phyloP scores from a whole-genome alignment of 2,888 invertebrate species.

The Acanthosoma haemorrhoidale region DNA sequence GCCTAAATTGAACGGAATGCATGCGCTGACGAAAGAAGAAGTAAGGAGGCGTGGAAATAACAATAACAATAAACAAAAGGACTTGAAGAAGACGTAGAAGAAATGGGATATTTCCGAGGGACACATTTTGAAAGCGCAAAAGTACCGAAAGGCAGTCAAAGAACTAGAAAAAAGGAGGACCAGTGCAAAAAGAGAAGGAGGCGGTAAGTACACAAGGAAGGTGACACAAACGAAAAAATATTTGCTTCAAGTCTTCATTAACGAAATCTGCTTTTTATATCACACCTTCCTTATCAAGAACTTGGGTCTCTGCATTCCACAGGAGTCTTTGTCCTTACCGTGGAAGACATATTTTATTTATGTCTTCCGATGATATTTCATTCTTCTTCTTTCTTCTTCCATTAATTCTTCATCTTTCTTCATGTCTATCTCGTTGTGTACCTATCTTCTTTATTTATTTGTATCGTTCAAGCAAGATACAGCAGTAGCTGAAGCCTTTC shows the following conservation, averaged over 20 bases:
- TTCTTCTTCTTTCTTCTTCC: not conserved
- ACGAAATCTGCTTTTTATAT: conserved; percentile 9
- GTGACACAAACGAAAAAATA: no score
- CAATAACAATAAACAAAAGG: conserved; percentile 9
- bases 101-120: not conserved
- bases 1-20: no score
- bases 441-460: conserved; percentile 9
- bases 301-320: not conserved
- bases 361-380: not conserved
- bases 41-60: not conserved
- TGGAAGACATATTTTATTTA: conserved; percentile 1
- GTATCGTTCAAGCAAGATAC: no score
- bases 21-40: no score
- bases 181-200: not conserved
- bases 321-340: not conserved
- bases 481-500: no score
- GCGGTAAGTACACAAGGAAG: conserved; percentile 9
- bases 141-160: not conserved
- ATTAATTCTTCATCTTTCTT: conserved; percentile 12
- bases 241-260: not conserved
- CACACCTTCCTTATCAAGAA: not conserved
- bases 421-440: not conserved
- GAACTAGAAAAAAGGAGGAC: not conserved
- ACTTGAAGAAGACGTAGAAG: not conserved
- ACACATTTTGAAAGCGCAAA: not conserved